Base-by-base conservation (phyloP, 2,888 invertebrate genomes). In the Philereme vetulata region DNA sequence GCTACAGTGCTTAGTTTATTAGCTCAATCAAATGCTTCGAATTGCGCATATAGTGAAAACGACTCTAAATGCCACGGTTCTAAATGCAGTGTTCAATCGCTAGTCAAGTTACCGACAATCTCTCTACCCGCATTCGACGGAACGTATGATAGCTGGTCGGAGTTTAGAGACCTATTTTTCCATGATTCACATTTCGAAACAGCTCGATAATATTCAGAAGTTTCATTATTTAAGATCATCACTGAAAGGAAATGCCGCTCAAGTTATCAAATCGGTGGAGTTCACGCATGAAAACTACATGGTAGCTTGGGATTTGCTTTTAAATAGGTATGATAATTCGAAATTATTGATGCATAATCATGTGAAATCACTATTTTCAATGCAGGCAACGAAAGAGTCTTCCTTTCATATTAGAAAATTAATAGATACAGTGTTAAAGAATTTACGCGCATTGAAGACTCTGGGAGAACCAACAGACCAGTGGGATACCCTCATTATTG, bases 401-500 rank as follows among this genome's bases (percentile, higher is more conserved):
- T 9, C 65, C 1, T 7, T 35, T 35, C 54, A 57, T 7, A 49
- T 70, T 32, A 56, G 66, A 10, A 64, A 57, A 11, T 11, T 69
- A 5, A 57, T 69, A 35, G 68, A 72, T 48, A 56, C 51, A 8
- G 38, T 66, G 32, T 32, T 56, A n/a, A 65, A 62, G 48, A 72
- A 68, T 54, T n/a, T 70, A 6, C 55, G 67, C 0, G 62, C 65
- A 0, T 48, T 69, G n/a, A 56, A 65, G 36, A 47, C 46, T 0
- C 40, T 70, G 32, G 64, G 56, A 10, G 62, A 65, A 46, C 67
- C 68, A 1, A 66, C 64, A 11, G 64, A 64, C 0, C 10, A 21
- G 3, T 71, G 67, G 70, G 67, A 70, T 33, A 66, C 64, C 11
- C 10, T 72, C 11, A 56, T 69, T 33, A 68, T 71, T 38, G 60